phyloP scores from a whole-genome alignment of 2,888 invertebrate species.

The Drosophila borealis region DNA sequence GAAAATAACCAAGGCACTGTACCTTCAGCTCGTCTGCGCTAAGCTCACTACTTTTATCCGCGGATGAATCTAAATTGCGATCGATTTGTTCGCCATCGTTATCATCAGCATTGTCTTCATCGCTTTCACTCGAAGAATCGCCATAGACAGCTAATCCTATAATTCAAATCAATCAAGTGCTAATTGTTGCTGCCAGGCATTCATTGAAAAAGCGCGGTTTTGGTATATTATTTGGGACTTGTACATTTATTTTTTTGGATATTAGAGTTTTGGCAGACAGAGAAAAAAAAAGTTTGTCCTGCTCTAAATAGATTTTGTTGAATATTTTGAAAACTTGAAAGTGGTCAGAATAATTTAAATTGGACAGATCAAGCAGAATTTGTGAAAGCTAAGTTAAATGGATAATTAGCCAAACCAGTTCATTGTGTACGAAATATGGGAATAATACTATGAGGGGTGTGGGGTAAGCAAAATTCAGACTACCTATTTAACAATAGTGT shows the following conservation, averaged over 20 bases:
- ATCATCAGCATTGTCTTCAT: slow-evolving; percentile 77
- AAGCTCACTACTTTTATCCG: slow-evolving; percentile 44
- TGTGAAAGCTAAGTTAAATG: slow-evolving; percentile 1
- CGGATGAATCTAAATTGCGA: slow-evolving; percentile 84
- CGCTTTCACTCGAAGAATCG: slow-evolving; percentile 88
- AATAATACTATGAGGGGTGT: slow-evolving; percentile 10
- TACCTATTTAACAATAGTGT: slow-evolving; percentile 63
- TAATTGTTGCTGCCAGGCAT: slow-evolving; percentile 73
- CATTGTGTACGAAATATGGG: slow-evolving; percentile 22
- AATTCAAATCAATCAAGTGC: slow-evolving; percentile 82
- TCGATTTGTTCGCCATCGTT: slow-evolving; percentile 76
- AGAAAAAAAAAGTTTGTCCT: slow-evolving; percentile 6
- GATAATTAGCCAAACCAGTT: slow-evolving; percentile 28
- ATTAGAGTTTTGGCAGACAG: slow-evolving; percentile 26
- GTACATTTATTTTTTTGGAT: background rate
- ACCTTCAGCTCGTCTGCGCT: slow-evolving; percentile 91
- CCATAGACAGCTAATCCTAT: slow-evolving; percentile 94
- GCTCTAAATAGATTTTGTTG: slow-evolving; percentile 5
- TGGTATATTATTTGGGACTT: background rate
- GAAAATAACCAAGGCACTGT: background rate
- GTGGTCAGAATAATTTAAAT: background rate
- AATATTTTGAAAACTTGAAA: slow-evolving; percentile 1
- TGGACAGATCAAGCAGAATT: slow-evolving; percentile 26
- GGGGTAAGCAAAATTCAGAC: slow-evolving; percentile 53
- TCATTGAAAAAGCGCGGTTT: slow-evolving; percentile 42